Base-by-base conservation (phyloP, 2,888 invertebrate genomes). In the Psylliodes chrysocephalus region DNA sequence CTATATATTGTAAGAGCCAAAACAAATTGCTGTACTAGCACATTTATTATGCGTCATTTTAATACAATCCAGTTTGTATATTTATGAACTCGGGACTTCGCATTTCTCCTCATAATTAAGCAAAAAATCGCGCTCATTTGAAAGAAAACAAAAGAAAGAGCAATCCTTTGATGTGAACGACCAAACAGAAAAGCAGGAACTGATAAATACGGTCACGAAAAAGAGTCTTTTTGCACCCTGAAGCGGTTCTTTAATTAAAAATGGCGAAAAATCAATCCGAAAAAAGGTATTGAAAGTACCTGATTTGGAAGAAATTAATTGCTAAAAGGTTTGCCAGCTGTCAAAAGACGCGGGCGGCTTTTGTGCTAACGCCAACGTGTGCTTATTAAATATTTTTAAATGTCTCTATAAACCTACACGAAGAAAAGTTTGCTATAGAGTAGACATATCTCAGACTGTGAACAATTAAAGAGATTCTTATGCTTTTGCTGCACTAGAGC, bases 241-340 rank as follows among this genome's bases (percentile, higher is more conserved):
- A 53, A 71, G 75, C 71, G 63, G 72, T 71, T 73, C 74, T 76
- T 76, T 76, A 78, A 77, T 78, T 77, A 78, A 78, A 76, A 76
- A 74, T 73, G 75, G 75, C 69, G 70, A 71, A 77, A 75, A 77
- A 78, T 78, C 78, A 74, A 78, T 78, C 72, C 62, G 68, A 67
- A 72, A 30, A 30, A 73, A 77, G 73, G 78, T 77, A 78, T 78
- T 78, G 77, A 78, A 71, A 74, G 56, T 76, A 78, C 76, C 76
- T 78, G 78, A 78, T 78, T 75, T 75, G 78, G 76, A 77, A 78
- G 76, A 76, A 78, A 78, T 78, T 78, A 78, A 78, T 78, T 78
- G 78, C 77, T 75, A 63, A 70, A 61, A 61, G 60, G 61, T 64
- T 59, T 57, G 33, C 51, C 54, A 54, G 44, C 33, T 60, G 61